Conservation (phyloP, 2,113 vertebrate genomes). For the Brachypteracias leptosomus region DNA sequence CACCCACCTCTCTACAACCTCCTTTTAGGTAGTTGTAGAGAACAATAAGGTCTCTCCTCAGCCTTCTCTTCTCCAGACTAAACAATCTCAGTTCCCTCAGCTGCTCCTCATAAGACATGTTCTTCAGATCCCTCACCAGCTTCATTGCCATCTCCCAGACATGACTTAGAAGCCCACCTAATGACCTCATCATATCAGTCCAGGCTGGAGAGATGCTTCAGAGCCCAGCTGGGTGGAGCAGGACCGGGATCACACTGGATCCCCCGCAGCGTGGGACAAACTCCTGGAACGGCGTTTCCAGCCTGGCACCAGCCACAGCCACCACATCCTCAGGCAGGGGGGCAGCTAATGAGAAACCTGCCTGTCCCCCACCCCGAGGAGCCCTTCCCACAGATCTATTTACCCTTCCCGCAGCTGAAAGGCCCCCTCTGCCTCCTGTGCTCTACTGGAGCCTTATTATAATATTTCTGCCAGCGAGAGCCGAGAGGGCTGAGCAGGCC, state of each 20-base stretch:
- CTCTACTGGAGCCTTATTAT: slow-evolving; percentile 44
- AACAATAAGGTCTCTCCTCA: neutral
- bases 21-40: neutral
- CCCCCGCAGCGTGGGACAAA: neutral
- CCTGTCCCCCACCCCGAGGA: neutral
- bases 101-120: too few relatives aligned
- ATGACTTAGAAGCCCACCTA: neutral
- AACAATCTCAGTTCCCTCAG: too few relatives aligned
- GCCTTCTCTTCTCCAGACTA: too few relatives aligned
- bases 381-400: neutral
- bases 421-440: slow-evolving; percentile 54
- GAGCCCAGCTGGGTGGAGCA: neutral
- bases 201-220: neutral
- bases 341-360: slow-evolving; percentile 61
- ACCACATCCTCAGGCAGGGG: neutral
- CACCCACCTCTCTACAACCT: neutral
- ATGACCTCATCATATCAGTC: neutral
- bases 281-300: neutral
- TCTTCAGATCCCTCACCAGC: too few relatives aligned
- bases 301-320: neutral
- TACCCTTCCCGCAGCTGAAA: slow-evolving; percentile 2
- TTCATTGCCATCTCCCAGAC: neutral
- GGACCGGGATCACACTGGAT: rapidly evolving
- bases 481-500: slow-evolving; percentile 42
- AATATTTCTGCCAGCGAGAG: slow-evolving; percentile 65